Conservation (phyloP, 2,888 invertebrate genomes). For the Cheilosia impressa region DNA sequence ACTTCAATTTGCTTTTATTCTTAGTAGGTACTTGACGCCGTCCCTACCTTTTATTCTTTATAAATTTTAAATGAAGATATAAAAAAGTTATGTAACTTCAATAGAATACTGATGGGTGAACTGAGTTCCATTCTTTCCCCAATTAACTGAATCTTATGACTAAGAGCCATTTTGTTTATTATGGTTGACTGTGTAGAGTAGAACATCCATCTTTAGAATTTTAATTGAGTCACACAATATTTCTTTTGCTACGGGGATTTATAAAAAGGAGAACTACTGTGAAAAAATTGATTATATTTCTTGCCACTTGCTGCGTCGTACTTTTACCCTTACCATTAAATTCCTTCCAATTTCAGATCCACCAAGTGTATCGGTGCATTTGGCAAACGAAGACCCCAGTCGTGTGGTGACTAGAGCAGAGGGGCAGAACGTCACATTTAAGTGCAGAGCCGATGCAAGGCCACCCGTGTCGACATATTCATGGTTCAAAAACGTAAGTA, state of each 20-base stretch:
- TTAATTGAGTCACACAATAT: slow-evolving; percentile 48
- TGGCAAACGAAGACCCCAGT: slow-evolving; percentile 87
- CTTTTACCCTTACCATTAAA: slow-evolving; percentile 49
- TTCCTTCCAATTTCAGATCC: slow-evolving; percentile 86
- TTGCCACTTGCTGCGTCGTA: slow-evolving; percentile 36
- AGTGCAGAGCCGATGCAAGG: slow-evolving; percentile 91
- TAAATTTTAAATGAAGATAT: too few species aligned
- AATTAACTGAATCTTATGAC: too few species aligned
- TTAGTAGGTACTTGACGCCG: too few species aligned
- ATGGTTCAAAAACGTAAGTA: slow-evolving; percentile 93
- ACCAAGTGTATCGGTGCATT: slow-evolving; percentile 89
- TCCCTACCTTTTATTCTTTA: too few species aligned
- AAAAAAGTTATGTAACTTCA: too few species aligned
- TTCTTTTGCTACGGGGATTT: slow-evolving; percentile 25
- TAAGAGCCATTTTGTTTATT: too few species aligned
- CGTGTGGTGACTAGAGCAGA: slow-evolving; percentile 86
- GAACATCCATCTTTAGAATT: slow-evolving; percentile 8
- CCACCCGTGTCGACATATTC: slow-evolving; percentile 90
- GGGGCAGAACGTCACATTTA: slow-evolving; percentile 90
- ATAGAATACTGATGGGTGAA: too few species aligned
- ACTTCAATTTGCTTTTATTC: too few species aligned
- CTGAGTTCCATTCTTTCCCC: too few species aligned
- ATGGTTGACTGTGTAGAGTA: too few species aligned
- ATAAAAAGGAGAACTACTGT: slow-evolving; percentile 22
- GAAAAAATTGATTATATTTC: slow-evolving; percentile 35